Base-by-base conservation (phyloP, 2,888 invertebrate species). In the Pyralis farinalis region DNA sequence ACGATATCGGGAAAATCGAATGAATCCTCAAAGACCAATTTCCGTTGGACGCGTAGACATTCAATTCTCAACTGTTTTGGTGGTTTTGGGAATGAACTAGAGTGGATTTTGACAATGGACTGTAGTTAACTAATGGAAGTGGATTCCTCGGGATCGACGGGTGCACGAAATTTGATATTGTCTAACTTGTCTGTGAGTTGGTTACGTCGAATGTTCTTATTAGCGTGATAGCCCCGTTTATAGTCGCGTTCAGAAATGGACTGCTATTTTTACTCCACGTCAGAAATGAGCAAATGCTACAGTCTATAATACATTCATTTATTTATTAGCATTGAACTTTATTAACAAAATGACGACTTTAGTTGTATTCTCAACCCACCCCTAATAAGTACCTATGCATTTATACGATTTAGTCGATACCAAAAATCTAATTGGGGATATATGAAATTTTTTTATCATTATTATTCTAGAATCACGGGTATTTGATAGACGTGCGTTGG, bases 21-120 rank as follows among this genome's bases (percentile, higher is more conserved):
- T 65, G 54, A 63, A 51, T 42, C 48, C 48, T 48, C 50, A 49
- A 40, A 55, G 78, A 35, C 58, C 83, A 50, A 54, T 53, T 49
- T 54, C 48, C 47, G 48, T 53, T 81, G 79, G 84, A 38, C 63
- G 47, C 51, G 50, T 55, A 56, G 51, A 57, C 60, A 69, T 76
- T 76, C 76, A 70, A 79, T 79, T 79, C 74, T 67, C 69, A 73
- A 75, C 73, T 72, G 81, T 81, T 84, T 81, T 75, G 77, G 71
- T 71, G 74, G 81, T 76, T 77, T 77, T 70, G 65, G 62, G 68
- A 70, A 57, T 55, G 49, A 51, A 71, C 69, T 74, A 63, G 71
- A 82, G 77, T 83, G 74, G 77, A 70, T 81, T 87, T 86, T 81
- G 86, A 85, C 86, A 86, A 82, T 84, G 67, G 70, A 47, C 60